These are phyloP conservation scores for Octodon degus DNA, from an alignment of 2,113 vertebrate genomes.

Conservation along the genomic window DNA sequence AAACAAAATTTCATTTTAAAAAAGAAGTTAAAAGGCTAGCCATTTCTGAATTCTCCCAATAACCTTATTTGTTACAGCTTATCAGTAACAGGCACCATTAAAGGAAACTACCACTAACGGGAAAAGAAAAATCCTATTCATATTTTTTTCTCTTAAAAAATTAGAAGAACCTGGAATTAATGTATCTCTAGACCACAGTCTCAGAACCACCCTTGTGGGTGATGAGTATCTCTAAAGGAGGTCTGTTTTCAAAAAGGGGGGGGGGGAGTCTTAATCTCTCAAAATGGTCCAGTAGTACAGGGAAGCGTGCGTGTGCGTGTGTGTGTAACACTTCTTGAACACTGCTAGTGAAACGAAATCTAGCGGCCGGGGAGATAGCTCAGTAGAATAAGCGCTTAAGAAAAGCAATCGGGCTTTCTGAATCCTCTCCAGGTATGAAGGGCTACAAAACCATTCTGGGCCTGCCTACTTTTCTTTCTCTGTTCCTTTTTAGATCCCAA, in stretches of 20 bases:
- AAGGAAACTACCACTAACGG: neutral
- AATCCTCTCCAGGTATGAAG: neutral
- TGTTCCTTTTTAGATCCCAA: neutral
- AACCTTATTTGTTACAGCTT: slow-evolving; percentile 9
- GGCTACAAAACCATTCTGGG: neutral
- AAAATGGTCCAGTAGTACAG: neutral
- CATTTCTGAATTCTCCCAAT: slow-evolving; percentile 43
- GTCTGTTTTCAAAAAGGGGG: neutral
- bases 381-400: too few species aligned
- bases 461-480: too few species aligned
- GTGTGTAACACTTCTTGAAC: neutral
- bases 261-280: neutral
- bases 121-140: neutral
- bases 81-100: neutral
- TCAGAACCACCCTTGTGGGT: neutral
- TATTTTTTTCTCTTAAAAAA: neutral
- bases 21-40: neutral
- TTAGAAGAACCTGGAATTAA: neutral
- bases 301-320: neutral
- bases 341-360: neutral
- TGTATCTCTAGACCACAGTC: neutral
- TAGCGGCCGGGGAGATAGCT: too few species aligned
- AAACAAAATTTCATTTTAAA: neutral
- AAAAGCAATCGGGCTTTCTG: neutral
- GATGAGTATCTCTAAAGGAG: neutral